Base-by-base conservation (phyloP, 1,140 invertebrate genomes). In the Drosophila watanabei region DNA sequence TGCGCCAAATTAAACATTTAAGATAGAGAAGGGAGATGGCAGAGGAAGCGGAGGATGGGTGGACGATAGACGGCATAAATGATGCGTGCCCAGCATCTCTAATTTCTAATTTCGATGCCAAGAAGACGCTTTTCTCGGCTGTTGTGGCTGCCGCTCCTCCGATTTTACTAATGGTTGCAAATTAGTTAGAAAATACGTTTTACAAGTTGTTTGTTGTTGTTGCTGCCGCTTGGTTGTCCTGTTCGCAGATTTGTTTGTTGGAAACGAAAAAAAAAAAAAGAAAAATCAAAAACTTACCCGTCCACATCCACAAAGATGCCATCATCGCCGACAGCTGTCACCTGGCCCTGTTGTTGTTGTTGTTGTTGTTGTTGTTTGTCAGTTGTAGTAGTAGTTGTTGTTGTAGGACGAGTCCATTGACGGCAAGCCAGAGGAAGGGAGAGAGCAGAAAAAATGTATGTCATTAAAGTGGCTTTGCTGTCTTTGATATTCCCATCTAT, bases 281-380 rank as follows among this genome's bases (percentile, higher is more conserved):
- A 24, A 24, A 24, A 24, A 24, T 24, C 20, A 20, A 41, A 51
- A 69, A 97, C 97, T 98, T 96, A 99, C 98, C 98, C 97, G 96
- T 98, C 98, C 95, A 98, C 98, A 87, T 97, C 96, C 93, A 99
- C 97, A 86, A 97, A 95, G 83, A 98, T 96, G 94, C 98, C 97
- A 94, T 97, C 97, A 83, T 98, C 97, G 94, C 96, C 96, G 88
- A 99, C 96, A 95, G 98, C 98, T 93, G 97, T 97, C 93, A 99
- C 96, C 95, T 96, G 97, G 93, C 97, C 98, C 98, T 98, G 95
- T 90, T 71, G 61, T 88, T 80, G 59, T 69, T 45, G 51, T 57
- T 35, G 57, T 24, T 3, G 24, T 32, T 16, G 33, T 35, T 54
- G 32, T 69, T 52, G 59, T 75, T 57, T 59, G 24, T 63, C n/a